Evolutionary conservation across 2,797 vertebrate genomes (phyloP).

Genomic region (Chelon labrosus): DNA sequence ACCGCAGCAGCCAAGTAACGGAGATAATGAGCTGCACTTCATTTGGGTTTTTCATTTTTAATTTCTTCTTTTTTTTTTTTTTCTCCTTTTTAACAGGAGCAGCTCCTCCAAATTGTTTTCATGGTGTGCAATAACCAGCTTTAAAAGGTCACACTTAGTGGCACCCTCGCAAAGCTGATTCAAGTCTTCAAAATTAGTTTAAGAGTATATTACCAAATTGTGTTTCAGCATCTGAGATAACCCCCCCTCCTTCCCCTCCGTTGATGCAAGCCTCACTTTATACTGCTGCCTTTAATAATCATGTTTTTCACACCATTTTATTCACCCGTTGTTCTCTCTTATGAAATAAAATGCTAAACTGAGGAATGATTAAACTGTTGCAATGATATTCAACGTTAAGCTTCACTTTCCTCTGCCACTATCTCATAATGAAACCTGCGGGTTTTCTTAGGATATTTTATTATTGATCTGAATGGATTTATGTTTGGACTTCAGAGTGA

Average conservation of each 20-base stretch:
- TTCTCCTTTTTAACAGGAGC: not conserved
- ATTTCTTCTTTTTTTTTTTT: not conserved
- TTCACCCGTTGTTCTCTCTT: not conserved
- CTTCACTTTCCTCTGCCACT: not conserved
- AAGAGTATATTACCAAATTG: conserved; percentile 17
- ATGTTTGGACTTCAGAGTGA: not conserved
- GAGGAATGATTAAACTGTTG: not conserved
- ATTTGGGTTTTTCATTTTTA: conserved; percentile 17
- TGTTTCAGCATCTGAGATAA: conserved; percentile 21
- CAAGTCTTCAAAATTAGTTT: conserved; percentile 35
- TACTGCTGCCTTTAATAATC: not conserved
- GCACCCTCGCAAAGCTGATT: conserved; percentile 33
- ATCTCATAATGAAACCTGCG: not conserved
- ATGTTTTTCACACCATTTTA: conserved; percentile 6
- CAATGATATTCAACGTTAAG: not conserved
- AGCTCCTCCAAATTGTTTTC: conserved; percentile 11
- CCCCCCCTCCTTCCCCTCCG: conserved; percentile 1
- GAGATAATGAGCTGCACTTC: conserved; percentile 23
- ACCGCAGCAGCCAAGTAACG: conserved; percentile 2
- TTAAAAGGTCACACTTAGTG: conserved; percentile 40
- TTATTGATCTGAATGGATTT: not conserved
- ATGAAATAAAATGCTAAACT: conserved; percentile 20
- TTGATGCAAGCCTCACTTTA: not conserved
- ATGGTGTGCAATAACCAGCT: conserved; percentile 14
- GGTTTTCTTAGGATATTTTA: not conserved